Evolutionary conservation across 2,797 vertebrate species (phyloP).

Genomic region (Tadarida brasiliensis): DNA sequence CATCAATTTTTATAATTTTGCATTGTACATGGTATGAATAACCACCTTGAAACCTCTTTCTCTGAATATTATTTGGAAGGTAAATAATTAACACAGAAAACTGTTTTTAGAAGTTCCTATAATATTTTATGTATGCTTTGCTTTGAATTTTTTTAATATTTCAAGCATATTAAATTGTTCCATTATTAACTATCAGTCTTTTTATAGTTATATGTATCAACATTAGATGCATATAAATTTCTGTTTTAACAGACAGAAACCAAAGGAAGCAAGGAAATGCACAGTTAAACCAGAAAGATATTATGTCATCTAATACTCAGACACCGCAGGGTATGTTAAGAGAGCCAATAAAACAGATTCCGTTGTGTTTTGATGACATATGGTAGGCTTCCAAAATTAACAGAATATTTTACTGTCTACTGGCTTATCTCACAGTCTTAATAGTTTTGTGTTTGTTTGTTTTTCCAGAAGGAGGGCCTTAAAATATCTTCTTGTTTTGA

Average conservation of each 20-base stretch:
- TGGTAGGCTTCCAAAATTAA: slow-evolving; percentile 73
- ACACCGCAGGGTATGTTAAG: slow-evolving; percentile 18
- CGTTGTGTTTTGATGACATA: slow-evolving; percentile 54
- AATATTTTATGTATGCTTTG: slow-evolving; percentile 8
- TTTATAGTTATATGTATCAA: slow-evolving; percentile 37
- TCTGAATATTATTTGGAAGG: slow-evolving; percentile 41
- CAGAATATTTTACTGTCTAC: slow-evolving; percentile 69
- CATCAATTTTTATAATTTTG: slow-evolving; percentile 31
- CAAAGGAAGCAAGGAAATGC: slow-evolving; percentile 70
- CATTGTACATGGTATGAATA: slow-evolving; percentile 32
- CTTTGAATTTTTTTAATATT: slow-evolving; percentile 59
- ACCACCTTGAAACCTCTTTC: slow-evolving; percentile 23
- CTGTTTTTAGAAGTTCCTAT: neutral
- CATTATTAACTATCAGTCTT: slow-evolving; percentile 53
- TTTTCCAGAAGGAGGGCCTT: neutral
- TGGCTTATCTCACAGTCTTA: slow-evolving; percentile 60
- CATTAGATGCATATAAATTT: slow-evolving; percentile 47
- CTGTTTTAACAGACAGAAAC: slow-evolving; percentile 53
- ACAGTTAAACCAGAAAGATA: slow-evolving; percentile 63
- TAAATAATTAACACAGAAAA: slow-evolving; percentile 58
- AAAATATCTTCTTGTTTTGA: slow-evolving; percentile 63
- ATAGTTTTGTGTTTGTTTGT: neutral
- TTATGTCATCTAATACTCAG: neutral
- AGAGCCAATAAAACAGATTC: slow-evolving; percentile 55
- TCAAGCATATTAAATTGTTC: slow-evolving; percentile 29